Conservation (phyloP, 2,797 vertebrate species). For the Cryptoprocta ferox region DNA sequence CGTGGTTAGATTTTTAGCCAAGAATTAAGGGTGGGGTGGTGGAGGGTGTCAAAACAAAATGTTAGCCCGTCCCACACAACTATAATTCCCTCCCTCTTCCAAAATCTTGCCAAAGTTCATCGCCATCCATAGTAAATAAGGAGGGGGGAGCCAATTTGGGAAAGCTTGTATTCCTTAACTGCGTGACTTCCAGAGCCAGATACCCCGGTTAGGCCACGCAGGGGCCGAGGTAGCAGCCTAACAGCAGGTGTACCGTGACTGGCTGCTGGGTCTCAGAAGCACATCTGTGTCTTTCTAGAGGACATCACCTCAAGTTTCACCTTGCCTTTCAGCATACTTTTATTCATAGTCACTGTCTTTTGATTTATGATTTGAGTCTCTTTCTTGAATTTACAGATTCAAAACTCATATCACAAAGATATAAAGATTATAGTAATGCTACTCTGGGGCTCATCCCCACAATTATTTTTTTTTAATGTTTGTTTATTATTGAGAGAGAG, state of each 20-base stretch:
- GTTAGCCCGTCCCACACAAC: not conserved
- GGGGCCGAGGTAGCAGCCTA: not conserved
- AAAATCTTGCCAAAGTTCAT: not conserved
- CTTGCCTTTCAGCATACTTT: not conserved
- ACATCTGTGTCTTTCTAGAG: not conserved
- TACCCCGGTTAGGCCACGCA: not conserved
- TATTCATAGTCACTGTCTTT: not conserved
- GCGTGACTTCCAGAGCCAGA: not conserved
- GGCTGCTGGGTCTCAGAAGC: not conserved
- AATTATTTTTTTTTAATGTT: not conserved
- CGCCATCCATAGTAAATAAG: not conserved
- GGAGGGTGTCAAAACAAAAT: not conserved
- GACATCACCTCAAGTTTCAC: not conserved
- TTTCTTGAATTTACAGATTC: conserved; percentile 8
- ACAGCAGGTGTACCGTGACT: rapidly evolving
- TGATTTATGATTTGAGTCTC: not conserved
- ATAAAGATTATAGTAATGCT: not conserved
- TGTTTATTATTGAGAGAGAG: no score
- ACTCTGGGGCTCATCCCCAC: not conserved
- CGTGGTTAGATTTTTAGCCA: not conserved
- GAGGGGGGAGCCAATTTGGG: not conserved
- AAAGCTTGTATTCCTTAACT: not conserved
- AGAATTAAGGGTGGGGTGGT: not conserved
- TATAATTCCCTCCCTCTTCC: not conserved
- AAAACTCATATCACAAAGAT: not conserved